Base-by-base conservation (phyloP, 92 coral and sea anemone genomes). In the Ricordea florida region DNA sequence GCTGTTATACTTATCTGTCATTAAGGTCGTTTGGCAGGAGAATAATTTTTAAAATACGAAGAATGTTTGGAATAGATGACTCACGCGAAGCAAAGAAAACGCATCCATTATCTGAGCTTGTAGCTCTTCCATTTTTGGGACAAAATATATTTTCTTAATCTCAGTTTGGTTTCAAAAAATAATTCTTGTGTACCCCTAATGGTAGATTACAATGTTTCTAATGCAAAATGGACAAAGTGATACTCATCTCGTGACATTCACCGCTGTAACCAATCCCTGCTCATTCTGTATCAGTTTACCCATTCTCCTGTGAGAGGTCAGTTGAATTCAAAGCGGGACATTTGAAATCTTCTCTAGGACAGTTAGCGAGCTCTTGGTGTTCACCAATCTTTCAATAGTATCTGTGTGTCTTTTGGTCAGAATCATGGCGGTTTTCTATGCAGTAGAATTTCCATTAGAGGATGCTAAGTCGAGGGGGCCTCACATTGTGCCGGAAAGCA, bases 391-490 rank as follows among this genome's bases (percentile, higher is more conserved):
- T 56, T 28, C 62, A 56, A 31, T 31, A 31, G 40, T 18, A 42
- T 45, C 41, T 29, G 41, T 56, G 62, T 29, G 25, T 56, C 41
- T 56, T 56, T 56, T 56, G 25, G 41, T 5, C 20, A 56, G 62
- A 56, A 56, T 56, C 62, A 15, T 56, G 62, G 62, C 62, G 24
- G 62, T 56, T 30, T 56, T 56, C 41, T 56, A 56, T 31, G 62
- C 62, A n/a, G 62, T 56, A 56, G 62, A 56, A 56, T 76, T 76
- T 52, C 82, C 82, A 27, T 17, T 46, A 38, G 66, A 76, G 66
- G 83, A 64, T 55, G 32, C 28, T 27, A 64, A 36, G 29, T 76
- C 83, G 25, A 51, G 64, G 36, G 83, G 83, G 34, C 74, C 83
- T 31, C 56, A 76, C 58, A 48, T 62, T 76, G 83, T 64, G 18